These are phyloP conservation scores for Abscondita cerata DNA, from an alignment of 2,888 invertebrate genomes.

Conservation along the genomic window DNA sequence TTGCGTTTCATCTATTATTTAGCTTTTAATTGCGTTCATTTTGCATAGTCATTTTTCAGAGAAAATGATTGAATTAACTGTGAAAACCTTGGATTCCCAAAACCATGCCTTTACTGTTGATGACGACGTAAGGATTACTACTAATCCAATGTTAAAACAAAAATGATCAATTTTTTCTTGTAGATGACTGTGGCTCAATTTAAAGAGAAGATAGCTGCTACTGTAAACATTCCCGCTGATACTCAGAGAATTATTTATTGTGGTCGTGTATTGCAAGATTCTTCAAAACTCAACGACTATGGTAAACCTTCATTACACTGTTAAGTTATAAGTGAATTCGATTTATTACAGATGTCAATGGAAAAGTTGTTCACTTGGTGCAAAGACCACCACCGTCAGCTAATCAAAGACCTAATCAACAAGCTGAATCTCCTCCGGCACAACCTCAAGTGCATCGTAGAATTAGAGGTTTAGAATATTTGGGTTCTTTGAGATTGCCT, in stretches of 20 bases:
- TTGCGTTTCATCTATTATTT: not conserved
- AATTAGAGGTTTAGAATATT: conserved; percentile 53
- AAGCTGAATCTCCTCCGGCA: conserved; percentile 45
- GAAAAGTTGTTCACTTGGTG: conserved; percentile 92
- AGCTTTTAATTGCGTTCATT: not conserved
- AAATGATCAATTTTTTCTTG: not conserved
- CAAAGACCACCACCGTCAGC: conserved; percentile 79
- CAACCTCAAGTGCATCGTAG: conserved; percentile 45
- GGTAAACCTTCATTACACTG: too few species aligned
- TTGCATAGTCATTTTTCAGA: conserved; percentile 12
- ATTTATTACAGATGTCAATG: conserved; percentile 76
- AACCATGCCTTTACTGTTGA: conserved; percentile 83
- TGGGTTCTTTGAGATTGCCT: conserved; percentile 67
- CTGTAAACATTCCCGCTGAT: conserved; percentile 80
- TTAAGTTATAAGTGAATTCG: too few species aligned
- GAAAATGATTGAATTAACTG: conserved; percentile 82
- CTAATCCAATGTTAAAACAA: not conserved
- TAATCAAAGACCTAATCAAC: conserved; percentile 43
- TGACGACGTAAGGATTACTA: conserved; percentile 76
- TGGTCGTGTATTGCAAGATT: conserved; percentile 92
- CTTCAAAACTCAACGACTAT: conserved; percentile 83
- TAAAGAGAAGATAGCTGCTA: conserved; percentile 78
- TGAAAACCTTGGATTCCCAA: conserved; percentile 88
- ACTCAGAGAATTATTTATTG: conserved; percentile 92
- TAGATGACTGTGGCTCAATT: conserved; percentile 83